Evolutionary conservation across 2,797 vertebrate genomes (phyloP).

Genomic region (Arnoldichthys spilopterus): DNA sequence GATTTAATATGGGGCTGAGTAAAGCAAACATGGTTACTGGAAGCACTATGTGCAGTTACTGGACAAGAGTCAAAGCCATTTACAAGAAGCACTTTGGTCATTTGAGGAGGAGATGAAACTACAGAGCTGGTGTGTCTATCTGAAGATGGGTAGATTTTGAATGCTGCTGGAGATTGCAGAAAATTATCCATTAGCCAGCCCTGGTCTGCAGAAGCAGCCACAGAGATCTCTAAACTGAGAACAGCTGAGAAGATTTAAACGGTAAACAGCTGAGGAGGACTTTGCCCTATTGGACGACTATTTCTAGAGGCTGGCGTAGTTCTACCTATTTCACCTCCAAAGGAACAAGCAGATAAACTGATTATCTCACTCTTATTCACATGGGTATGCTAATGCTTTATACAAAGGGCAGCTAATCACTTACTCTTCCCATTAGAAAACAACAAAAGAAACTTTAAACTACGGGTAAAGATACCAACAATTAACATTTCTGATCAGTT

Average conservation of each 20-base stretch:
- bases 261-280: constrained; percentile 70
- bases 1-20: constrained; percentile 18
- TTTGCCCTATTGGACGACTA: constrained; percentile 68
- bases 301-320: constrained; percentile 15
- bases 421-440: neutral
- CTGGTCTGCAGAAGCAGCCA: constrained; percentile 32
- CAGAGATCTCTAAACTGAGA: constrained; percentile 53
- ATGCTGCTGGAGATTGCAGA: constrained; percentile 29
- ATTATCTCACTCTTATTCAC: constrained; percentile 17
- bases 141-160: constrained; percentile 36
- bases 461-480: neutral
- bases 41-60: constrained; percentile 10
- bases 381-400: constrained; percentile 9
- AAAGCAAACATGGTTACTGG: constrained; percentile 22
- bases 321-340: constrained; percentile 13
- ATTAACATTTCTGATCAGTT: constrained; percentile 33
- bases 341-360: constrained; percentile 21
- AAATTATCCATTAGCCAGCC: constrained; percentile 21
- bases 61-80: constrained; percentile 17
- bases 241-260: constrained; percentile 46
- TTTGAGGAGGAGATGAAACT: constrained; percentile 24
- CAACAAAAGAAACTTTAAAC: neutral
- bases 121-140: constrained; percentile 12
- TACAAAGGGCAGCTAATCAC: neutral
- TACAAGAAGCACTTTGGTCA: constrained; percentile 30